Base-by-base conservation (phyloP, 1,140 invertebrate species). In the Phenacoccus solenopsis region DNA sequence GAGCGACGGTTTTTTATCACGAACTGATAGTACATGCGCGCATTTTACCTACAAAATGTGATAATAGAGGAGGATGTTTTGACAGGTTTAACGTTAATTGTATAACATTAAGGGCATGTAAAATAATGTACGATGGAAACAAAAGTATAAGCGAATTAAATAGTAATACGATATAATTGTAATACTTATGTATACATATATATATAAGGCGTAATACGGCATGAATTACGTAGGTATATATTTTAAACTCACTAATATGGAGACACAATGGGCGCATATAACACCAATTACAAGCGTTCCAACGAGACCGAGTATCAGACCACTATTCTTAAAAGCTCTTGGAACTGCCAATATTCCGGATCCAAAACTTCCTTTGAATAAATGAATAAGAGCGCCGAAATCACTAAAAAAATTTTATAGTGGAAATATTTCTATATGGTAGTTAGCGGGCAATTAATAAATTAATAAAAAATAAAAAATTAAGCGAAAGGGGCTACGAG, bases 1-100 rank as follows among this genome's bases (percentile, higher is more conserved):
- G 73, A 91, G 76, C 0, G 86, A 80, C 24, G 86, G 85, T 71
- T 82, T 79, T 76, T 88, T 82, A 32, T 82, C 81, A 71, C 87
- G 79, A 25, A 83, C 79, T 75, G 87, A 88, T 1, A 90, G 78
- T 73, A 89, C 87, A 76, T 88, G 86, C 7, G 88, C 82, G 77
- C 87, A 89, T 49, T 81, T 81, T 4, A 80, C 78, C 79, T 80
- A 69, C 1, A 35, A 64, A 25, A 64, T n/a, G n/a, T n/a, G n/a
- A n/a, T n/a, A n/a, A 64, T 25, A 22, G 25, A 3, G 30, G 30
- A 32, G 30, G 13, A 32, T 7, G 13, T 32, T 32, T 32, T 7
- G 30, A 32, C 5, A 32, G 13, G 5, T 32, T 32, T n/a, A n/a
- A n/a, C n/a, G n/a, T n/a, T n/a, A n/a, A n/a, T n/a, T n/a, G n/a